Conservation (phyloP, 2,113 vertebrate genomes). For the Columba janthina region DNA sequence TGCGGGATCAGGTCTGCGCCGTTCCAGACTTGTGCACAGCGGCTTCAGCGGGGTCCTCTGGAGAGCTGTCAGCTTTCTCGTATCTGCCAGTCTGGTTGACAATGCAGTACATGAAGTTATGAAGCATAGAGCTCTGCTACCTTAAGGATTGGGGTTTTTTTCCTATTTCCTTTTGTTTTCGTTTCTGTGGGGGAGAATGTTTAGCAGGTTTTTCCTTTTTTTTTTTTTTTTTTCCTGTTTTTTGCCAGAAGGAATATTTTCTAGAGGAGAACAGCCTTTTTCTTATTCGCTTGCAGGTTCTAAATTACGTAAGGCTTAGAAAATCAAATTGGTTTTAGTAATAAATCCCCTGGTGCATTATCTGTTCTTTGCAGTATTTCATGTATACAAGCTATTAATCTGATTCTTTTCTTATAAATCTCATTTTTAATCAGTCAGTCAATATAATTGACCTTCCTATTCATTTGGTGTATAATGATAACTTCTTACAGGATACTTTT, state of each 20-base stretch:
- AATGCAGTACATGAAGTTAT: slow-evolving; percentile 49
- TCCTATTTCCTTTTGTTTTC: background rate
- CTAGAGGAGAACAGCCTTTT: background rate
- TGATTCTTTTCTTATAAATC: slow-evolving; percentile 6
- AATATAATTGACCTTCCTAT: background rate
- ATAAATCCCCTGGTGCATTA: slow-evolving; percentile 33
- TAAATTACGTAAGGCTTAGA: slow-evolving; percentile 35
- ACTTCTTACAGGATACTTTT: background rate
- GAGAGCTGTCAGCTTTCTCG: slow-evolving; percentile 71
- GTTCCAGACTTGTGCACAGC: slow-evolving; percentile 73
- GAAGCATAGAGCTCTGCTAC: slow-evolving; percentile 57
- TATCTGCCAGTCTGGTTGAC: slow-evolving; percentile 68
- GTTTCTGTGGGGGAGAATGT: background rate
- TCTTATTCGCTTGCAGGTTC: background rate
- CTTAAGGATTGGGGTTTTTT: slow-evolving; percentile 10
- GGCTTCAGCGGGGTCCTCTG: slow-evolving; percentile 41
- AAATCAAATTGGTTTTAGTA: slow-evolving; percentile 46
- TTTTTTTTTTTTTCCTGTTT: background rate
- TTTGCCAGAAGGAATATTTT: slow-evolving; percentile 33
- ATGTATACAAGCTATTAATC: background rate
- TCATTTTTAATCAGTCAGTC: slow-evolving; percentile 33
- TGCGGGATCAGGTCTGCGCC: slow-evolving; percentile 70
- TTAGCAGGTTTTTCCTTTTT: background rate
- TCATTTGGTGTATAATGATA: background rate
- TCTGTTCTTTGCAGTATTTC: slow-evolving; percentile 41